Base-by-base conservation (phyloP, 2,797 vertebrate species). In the Miichthys miiuy region DNA sequence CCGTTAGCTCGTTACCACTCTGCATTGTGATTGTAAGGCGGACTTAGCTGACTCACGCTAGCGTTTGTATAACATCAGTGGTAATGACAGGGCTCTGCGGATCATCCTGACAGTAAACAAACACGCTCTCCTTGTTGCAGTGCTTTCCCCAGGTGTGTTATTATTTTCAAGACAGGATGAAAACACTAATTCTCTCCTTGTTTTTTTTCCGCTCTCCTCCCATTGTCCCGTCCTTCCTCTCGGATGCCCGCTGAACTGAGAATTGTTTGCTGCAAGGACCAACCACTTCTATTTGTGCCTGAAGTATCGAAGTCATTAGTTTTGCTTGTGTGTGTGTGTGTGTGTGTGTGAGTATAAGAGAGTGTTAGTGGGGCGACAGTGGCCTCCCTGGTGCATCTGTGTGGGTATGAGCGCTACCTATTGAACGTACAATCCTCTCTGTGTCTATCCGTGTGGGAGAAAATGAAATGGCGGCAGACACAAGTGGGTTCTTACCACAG, bases 141-240 rank as follows among this genome's bases (percentile, higher is more conserved):
- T 23, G 50, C 66, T 13, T 48, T 72, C 74, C 86, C 79, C 85
- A 87, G 87, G 81, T 80, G 80, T 65, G 77, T 62, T 81, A 84
- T 90, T 88, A 91, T 87, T 80, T 79, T 54, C 63, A 23, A 85
- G 69, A 69, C 71, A 23, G 51, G 41, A 74, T 72, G 63, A 87
- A 86, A 85, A 83, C 58, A 72, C 21, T 56, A 61, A 75, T 71
- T 66, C 58, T 63, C 34, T 38, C 23, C 57, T 27, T 30, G n/a
- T 6, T 17, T 34, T 34, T 58, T 56, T 41, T 21, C 38, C n/a
- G 27, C 17, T 68, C 47, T 46, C 14, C 41, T 17, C 38, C 42
- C 38, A n/a, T 48, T 62, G 27, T 44, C 61, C 13, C 4, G 0
- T 70, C 65, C 57, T 62, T 79, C 68, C 61, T 52, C 46, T 72